Conservation (phyloP, 2,797 vertebrate species). For the Pseudocheirus occidentalis region DNA sequence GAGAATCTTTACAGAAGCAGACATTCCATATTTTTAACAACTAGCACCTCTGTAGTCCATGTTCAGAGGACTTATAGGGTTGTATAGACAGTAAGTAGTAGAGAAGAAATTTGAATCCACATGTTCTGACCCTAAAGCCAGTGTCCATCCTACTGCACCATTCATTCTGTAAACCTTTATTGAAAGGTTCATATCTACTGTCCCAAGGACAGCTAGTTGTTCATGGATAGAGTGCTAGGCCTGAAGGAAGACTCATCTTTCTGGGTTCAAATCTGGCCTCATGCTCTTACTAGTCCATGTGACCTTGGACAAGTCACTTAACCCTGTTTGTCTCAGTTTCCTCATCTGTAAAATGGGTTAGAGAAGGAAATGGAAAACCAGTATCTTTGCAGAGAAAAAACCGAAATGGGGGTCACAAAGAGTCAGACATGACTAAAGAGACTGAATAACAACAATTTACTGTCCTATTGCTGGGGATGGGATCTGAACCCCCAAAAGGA, state of each 20-base stretch:
- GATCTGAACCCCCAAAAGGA: too few relatives aligned
- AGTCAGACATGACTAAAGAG: neutral
- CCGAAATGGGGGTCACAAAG: neutral
- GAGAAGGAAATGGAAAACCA: constrained; percentile 6
- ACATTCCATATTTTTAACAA: neutral
- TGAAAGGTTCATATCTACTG: neutral
- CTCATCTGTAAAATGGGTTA: constrained; percentile 12
- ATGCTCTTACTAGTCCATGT: neutral
- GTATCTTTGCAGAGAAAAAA: neutral
- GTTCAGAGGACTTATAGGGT: neutral
- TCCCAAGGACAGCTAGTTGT: neutral
- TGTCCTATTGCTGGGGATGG: neutral
- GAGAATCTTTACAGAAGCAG: neutral
- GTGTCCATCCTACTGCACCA: neutral
- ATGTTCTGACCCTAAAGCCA: neutral
- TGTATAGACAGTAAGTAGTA: neutral
- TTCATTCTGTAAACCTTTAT: neutral
- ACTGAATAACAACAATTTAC: neutral
- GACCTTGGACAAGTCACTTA: neutral
- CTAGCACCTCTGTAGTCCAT: neutral
- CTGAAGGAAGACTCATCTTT: neutral
- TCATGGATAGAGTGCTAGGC: neutral
- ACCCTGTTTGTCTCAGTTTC: neutral
- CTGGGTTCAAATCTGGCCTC: neutral
- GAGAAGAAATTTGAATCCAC: neutral